Evolutionary conservation across 2,113 vertebrate genomes (phyloP).

Genomic region (Cathartes aura): DNA sequence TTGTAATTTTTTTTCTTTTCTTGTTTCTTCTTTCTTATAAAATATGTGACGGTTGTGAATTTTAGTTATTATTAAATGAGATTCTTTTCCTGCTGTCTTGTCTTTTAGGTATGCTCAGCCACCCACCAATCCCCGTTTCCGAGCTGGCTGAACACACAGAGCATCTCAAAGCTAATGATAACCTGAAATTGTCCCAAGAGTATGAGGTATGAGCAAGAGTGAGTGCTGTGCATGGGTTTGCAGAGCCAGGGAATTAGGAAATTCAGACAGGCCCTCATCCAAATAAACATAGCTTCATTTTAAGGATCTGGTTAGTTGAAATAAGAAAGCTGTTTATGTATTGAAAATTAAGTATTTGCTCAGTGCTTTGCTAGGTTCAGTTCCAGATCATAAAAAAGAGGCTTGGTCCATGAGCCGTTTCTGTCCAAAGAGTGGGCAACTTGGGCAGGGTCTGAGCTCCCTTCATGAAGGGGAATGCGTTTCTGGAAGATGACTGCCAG

Average conservation of each 20-base stretch:
- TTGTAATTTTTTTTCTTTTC: slow-evolving; percentile 63
- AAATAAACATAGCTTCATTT: neutral
- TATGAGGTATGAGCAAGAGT: slow-evolving; percentile 87
- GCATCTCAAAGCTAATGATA: slow-evolving; percentile 96
- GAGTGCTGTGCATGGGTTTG: neutral
- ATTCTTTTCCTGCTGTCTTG: slow-evolving; percentile 40
- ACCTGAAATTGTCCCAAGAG: slow-evolving; percentile 97
- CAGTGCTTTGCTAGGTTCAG: neutral
- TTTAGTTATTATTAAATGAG: slow-evolving; percentile 34
- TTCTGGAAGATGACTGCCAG: neutral
- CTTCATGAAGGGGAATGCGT: rapidly evolving
- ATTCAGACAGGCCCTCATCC: neutral
- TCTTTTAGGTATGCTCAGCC: slow-evolving; percentile 93
- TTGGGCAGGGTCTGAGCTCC: neutral
- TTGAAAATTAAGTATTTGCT: neutral
- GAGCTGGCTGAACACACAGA: slow-evolving; percentile 97
- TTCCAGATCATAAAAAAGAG: neutral
- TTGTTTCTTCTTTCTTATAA: slow-evolving; percentile 46
- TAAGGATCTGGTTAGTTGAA: neutral
- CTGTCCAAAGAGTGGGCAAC: neutral
- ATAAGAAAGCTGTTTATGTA: neutral
- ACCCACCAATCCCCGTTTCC: slow-evolving; percentile 92
- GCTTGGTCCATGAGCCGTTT: neutral
- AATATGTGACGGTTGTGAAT: neutral
- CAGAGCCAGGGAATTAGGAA: neutral